Evolutionary conservation across 2,888 invertebrate species (phyloP), one percentile per base, ranked within the genome.

Genomic region (Phaonia tiefii): DNA sequence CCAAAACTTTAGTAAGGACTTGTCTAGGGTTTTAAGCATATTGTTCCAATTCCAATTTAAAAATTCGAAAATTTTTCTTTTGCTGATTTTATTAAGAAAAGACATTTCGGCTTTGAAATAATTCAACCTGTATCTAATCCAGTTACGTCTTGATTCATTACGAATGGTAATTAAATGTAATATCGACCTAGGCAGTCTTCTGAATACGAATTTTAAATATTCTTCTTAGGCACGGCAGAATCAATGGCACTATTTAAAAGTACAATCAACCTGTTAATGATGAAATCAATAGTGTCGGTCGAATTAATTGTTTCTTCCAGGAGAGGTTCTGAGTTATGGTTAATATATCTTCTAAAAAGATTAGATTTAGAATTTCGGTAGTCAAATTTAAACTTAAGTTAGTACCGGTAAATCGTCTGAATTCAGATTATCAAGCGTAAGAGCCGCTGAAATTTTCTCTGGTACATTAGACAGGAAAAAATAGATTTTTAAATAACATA

Each of bases 211-310:
- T 63, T 69, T 46, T 51, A 20, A 67, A 20, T 25, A 39, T 26
- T 60, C 44, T 37, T 65, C 20, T 15, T 46, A 31, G 67, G 67
- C 26, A 26, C 60, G n/a, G 25, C 26, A n/a, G 4, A 31, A 58
- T 58, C 25, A 5, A 26, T 8, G 11, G 58, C 58, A 31, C 26
- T 17, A 25, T 26, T 26, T 26, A 58, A 25, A 25, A 37, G 37
- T 26, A 13, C 1, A 49, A 17, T 49, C 3, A 8, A 49, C 15
- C 15, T 49, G 8, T 49, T 15, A n/a, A n/a, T n/a, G n/a, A n/a
- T n/a, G n/a, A n/a, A n/a, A n/a, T n/a, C n/a, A n/a, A n/a, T 17
- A 2, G n/a, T n/a, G n/a, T n/a, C n/a, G n/a, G n/a, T n/a, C n/a
- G n/a, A n/a, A n/a, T n/a, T n/a, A n/a, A n/a, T n/a, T n/a, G n/a